Base-by-base conservation (phyloP, 1,140 invertebrate species). In the Calephelis nemesis region DNA sequence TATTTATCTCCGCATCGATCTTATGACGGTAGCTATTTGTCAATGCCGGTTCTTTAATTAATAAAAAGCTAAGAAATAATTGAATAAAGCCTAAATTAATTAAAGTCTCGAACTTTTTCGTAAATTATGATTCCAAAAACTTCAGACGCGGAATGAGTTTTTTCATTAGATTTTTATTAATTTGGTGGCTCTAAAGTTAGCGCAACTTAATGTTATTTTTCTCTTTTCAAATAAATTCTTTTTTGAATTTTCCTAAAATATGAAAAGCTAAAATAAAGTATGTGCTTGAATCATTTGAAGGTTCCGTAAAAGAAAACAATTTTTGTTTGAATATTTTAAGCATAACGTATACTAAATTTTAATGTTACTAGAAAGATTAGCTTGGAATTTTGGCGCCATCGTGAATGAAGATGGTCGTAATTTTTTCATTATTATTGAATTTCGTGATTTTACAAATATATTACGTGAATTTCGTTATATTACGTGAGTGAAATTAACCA, bases 1-100 rank as follows among this genome's bases (percentile, higher is more conserved):
- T 69, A 68, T 71, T 86, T 87, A 87, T 88, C 87, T 66, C 49
- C 30, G 70, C 78, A 83, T 87, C 82, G 77, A 89, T 89, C 85
- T 83, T 47, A 69, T 69, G 75, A 75, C 82, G 74, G 83, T 81
- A 84, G 85, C 85, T 82, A 90, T 90, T 90, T 88, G 86, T 90
- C 86, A 90, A 87, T 90, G 84, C 79, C 77, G 77, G 76, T 72
- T 78, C 77, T 75, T 85, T 90, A 90, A 90, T 90, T 87, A 89
- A 89, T 87, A 88, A 89, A 87, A 90, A 81, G 76, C 75, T 64
- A 70, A 73, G 73, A 79, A 77, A 80, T 80, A 87, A 84, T 79
- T 78, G 75, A 82, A 81, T 83, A 84, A 82, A 80, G 75, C 76
- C 78, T 86, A 86, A 88, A 90, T 88, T 85, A 88, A 88, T 87